Base-by-base conservation (phyloP, 2,113 vertebrate species). In the Tragelaphus scriptus region DNA sequence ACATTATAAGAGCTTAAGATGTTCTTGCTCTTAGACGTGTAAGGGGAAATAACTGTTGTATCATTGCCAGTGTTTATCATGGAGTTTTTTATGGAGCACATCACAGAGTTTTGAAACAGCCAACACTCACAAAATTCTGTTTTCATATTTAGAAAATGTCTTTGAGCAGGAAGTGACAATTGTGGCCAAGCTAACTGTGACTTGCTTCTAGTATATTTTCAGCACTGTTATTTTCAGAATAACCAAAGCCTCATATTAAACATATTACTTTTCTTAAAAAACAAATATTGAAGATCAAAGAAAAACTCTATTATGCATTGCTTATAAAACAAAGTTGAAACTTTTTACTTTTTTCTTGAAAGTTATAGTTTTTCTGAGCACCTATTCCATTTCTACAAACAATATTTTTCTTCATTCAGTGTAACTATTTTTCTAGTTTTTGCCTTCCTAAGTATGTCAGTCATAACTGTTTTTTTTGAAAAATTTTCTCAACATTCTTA, bases 121-220 rank as follows among this genome's bases (percentile, higher is more conserved):
- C 25, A 93, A 63, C 21, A 80, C 88, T 92, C 91, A 94, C 68
- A 47, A 90, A 96, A 79, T 93, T 95, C 91, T 89, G 21, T 97
- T 95, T 97, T 96, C 71, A 80, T 97, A 75, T 95, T 86, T 97
- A 56, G 77, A 95, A 97, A 95, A 88, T 75, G 32, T 84, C 82
- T 97, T 96, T 94, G 68, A 96, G 79, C 51, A 94, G 82, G 88
- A 91, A 97, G 80, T 87, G 80, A 53, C 86, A 96, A 36, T 91
- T 96, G 93, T 92, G 88, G 91, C 85, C 79, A 95, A 85, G 81
- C 95, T 97, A 91, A 71, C 75, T 94, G n/a, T 88, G 88, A 94
- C 44, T 95, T 51, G 63, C 82, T 95, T 95, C 49, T 36, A 91
- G 82, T 75, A 53, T 94, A 96, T 94, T 97, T 97, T 98, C 84